phyloP scores from a whole-genome alignment of 2,888 invertebrate species.

The Papilio demoleus region DNA sequence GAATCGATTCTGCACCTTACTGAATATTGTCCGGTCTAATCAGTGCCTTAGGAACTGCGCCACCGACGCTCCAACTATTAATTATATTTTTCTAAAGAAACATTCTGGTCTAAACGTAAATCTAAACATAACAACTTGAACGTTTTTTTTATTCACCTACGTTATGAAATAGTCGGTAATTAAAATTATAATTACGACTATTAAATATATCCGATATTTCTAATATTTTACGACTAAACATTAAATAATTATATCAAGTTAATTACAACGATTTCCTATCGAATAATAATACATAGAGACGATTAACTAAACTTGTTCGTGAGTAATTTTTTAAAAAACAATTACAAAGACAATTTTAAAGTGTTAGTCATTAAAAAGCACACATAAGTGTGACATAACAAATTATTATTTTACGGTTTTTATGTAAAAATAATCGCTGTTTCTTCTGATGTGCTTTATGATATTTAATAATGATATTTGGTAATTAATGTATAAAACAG shows the following conservation, averaged over 20 bases:
- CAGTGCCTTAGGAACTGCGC: too few relatives aligned
- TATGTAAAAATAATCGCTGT: too few relatives aligned
- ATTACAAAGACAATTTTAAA: neutral
- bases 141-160: neutral
- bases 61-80: too few relatives aligned
- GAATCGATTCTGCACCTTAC: too few relatives aligned
- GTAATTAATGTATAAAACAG: too few relatives aligned
- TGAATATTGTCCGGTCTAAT: too few relatives aligned
- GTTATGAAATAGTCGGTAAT: neutral
- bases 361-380: neutral
- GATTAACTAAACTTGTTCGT: neutral
- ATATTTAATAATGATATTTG: too few relatives aligned
- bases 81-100: too few relatives aligned
- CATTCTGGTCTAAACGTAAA: neutral
- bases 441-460: too few relatives aligned
- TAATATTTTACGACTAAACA: neutral
- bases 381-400: too few relatives aligned
- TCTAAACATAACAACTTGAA: neutral
- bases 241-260: neutral
- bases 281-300: neutral
- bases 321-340: neutral
- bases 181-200: neutral
- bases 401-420: too few relatives aligned
- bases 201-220: neutral
- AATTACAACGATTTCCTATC: neutral